A percentile compares a stretch with the other conserved stretches of the same genome.
phyloP scores from a whole-genome alignment of 2,888 invertebrate species.

The Adela reaumurella region DNA sequence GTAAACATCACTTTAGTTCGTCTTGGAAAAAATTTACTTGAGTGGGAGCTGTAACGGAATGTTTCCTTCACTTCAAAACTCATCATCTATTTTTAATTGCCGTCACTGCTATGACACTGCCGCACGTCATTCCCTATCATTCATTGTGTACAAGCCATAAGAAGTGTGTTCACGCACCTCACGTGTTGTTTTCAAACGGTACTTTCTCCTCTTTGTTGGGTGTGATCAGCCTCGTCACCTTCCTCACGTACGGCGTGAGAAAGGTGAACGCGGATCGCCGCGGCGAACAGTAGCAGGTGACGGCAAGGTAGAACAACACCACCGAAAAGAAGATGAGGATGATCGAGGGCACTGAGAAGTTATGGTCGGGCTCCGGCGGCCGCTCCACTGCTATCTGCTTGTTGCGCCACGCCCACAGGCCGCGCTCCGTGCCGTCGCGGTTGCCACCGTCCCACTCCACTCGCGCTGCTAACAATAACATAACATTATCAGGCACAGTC shows the following conservation, averaged over 20 bases:
- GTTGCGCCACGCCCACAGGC: conserved; percentile 54
- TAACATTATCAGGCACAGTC: no score
- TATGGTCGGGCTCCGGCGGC: conserved; percentile 17
- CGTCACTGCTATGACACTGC: no score
- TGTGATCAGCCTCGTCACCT: neutral
- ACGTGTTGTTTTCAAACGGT: no score
- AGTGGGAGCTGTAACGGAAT: no score
- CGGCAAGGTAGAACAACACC: conserved; percentile 21
- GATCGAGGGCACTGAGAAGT: conserved; percentile 19
- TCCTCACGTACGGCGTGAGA: neutral
- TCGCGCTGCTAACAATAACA: conserved; percentile 6
- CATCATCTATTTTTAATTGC: no score
- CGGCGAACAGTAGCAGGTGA: conserved; percentile 25
- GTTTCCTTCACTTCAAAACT: no score
- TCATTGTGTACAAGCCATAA: no score
- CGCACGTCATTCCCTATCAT: no score
- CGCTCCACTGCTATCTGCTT: conserved; percentile 28
- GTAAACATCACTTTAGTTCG: no score
- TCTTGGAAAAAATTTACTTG: no score
- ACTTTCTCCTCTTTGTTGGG: no score
- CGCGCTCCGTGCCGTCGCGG: conserved; percentile 42
- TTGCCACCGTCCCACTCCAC: conserved; percentile 32
- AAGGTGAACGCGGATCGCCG: conserved; percentile 19
- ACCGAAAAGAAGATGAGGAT: conserved; percentile 6
- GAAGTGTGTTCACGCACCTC: no score